These are phyloP conservation scores for Cephonodes hylas DNA, from an alignment of 2,888 invertebrate genomes.

Conservation along the genomic window DNA sequence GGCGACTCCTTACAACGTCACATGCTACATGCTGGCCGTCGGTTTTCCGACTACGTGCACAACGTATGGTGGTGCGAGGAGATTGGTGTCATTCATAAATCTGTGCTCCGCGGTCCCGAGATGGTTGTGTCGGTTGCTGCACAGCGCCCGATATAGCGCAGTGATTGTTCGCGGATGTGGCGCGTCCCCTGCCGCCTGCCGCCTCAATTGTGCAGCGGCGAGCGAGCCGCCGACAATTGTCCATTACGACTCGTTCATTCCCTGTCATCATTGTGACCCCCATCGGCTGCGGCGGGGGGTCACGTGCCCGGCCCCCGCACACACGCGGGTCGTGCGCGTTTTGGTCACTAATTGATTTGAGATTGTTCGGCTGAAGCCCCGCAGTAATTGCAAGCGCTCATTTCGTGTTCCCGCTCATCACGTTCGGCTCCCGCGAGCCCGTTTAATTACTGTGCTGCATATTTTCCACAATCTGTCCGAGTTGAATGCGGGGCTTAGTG, in stretches of 20 bases:
- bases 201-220: slow-evolving; percentile 6
- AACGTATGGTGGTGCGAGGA: too few relatives aligned
- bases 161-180: background rate
- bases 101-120: background rate
- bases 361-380: background rate
- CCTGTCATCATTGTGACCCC: background rate
- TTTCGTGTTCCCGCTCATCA: too few relatives aligned
- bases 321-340: background rate
- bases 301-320: background rate
- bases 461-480: too few relatives aligned
- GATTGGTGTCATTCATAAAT: background rate
- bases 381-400: background rate
- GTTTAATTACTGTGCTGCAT: background rate
- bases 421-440: background rate
- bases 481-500: too few relatives aligned
- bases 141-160: background rate
- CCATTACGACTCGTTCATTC: slow-evolving; percentile 11
- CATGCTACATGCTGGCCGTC: too few relatives aligned
- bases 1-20: too few relatives aligned
- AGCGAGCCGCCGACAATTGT: slow-evolving; percentile 5
- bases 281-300: slow-evolving; percentile 13
- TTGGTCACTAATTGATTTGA: background rate
- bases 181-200: background rate
- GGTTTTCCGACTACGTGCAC: too few relatives aligned
- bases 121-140: background rate